Evolutionary conservation across 2,113 vertebrate genomes (phyloP).

Genomic region (Hemiscyllium ocellatum): DNA sequence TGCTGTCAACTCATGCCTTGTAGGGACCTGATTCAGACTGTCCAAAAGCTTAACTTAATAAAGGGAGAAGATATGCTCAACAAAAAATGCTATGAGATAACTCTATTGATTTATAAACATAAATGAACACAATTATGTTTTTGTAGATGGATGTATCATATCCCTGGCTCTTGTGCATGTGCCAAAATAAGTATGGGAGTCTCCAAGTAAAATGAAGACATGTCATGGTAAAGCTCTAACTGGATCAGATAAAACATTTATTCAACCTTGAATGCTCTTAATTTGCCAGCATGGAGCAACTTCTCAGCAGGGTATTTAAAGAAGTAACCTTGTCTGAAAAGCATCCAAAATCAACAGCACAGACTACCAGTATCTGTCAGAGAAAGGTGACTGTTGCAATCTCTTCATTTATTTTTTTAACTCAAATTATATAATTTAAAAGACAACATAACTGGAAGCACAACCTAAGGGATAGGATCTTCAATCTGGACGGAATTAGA

Average conservation of each 20-base stretch:
- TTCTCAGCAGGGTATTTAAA: constrained; percentile 2
- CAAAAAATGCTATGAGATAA: constrained; percentile 9
- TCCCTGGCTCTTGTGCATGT: background rate
- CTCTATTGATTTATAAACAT: constrained; percentile 17
- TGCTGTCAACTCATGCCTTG: constrained; percentile 17
- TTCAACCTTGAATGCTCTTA: constrained; percentile 14
- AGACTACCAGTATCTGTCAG: constrained; percentile 8
- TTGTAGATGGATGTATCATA: background rate
- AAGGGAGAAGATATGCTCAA: background rate
- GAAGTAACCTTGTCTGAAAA: background rate
- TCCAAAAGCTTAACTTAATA: background rate
- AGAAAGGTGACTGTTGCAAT: background rate
- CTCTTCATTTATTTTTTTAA: background rate
- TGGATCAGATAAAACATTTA: constrained; percentile 26
- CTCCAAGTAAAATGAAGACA: constrained; percentile 21
- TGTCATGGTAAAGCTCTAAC: background rate
- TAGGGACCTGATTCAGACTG: background rate
- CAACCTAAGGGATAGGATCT: background rate
- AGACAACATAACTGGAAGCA: background rate
- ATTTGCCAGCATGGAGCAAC: background rate
- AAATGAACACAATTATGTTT: constrained; percentile 16
- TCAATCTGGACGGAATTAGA: background rate
- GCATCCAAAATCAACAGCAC: constrained; percentile 18
- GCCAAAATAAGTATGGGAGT: constrained; percentile 14
- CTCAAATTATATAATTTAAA: background rate